Percentiles rank a stretch among this genome's conserved stretches.
Evolutionary conservation across 2,888 invertebrate genomes (phyloP).

Genomic region (Trissolcus japonicus): DNA sequence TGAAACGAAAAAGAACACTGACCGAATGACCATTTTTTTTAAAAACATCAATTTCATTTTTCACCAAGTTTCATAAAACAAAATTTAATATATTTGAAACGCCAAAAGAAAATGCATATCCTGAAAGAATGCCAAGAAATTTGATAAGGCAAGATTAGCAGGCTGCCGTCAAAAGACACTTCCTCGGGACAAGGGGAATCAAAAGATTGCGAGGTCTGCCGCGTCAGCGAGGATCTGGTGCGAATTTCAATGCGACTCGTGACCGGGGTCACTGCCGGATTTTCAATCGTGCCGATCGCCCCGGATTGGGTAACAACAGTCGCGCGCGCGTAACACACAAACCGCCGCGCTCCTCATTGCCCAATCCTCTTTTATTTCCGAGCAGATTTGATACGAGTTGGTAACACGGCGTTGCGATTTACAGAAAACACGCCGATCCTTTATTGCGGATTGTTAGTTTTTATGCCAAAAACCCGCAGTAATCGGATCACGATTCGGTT

Average conservation of each 20-base stretch:
- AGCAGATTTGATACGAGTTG: conserved; percentile 34
- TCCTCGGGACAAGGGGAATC: conserved; percentile 34
- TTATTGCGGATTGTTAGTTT: conserved; percentile 22
- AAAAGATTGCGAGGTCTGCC: conserved; percentile 37
- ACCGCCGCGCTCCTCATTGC: conserved; percentile 20
- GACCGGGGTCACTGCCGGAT: conserved; percentile 34
- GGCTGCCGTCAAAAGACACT: conserved; percentile 20
- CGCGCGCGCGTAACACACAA: conserved; percentile 25
- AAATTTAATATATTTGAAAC: no score
- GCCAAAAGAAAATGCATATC: no score
- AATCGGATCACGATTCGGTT: conserved; percentile 23
- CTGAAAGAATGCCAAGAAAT: no score
- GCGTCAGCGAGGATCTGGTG: conserved; percentile 32
- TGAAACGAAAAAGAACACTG: no score
- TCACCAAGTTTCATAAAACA: no score
- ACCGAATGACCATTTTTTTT: no score
- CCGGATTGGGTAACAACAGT: conserved; percentile 3
- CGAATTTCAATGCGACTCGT: conserved; percentile 45
- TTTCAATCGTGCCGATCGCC: conserved; percentile 27
- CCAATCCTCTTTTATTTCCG: conserved; percentile 32
- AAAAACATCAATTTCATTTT: no score
- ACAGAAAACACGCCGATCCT: conserved; percentile 27
- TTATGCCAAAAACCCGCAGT: conserved; percentile 14
- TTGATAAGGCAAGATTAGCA: no score
- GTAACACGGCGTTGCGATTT: conserved; percentile 34